Evolutionary conservation across 2,797 vertebrate species (phyloP).

Genomic region (Enteromius treurensis): DNA sequence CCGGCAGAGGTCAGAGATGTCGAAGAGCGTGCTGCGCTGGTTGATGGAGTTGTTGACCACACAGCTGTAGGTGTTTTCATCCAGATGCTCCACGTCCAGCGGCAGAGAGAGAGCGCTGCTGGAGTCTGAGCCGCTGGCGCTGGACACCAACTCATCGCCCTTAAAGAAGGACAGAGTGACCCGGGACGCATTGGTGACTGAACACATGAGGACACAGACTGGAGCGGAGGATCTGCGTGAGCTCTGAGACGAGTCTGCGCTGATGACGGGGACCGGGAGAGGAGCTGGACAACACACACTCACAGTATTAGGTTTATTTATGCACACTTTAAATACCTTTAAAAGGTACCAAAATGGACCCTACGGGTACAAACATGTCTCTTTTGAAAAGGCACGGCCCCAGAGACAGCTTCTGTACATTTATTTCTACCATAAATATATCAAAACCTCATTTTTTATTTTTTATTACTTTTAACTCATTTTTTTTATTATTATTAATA

Average conservation of each 20-base stretch:
- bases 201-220: conserved; percentile 7
- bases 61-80: conserved; percentile 26
- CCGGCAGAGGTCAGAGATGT: not conserved
- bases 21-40: not conserved
- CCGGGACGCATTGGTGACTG: not conserved
- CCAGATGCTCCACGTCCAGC: not conserved
- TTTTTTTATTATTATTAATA: no score
- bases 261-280: conserved; percentile 20
- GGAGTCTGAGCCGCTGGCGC: not conserved
- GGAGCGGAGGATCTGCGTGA: not conserved
- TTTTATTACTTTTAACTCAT: no score
- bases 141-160: conserved; percentile 11
- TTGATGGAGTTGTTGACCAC: not conserved
- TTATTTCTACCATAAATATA: no score
- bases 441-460: no score
- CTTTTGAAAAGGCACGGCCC: no score
- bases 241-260: not conserved
- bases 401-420: no score
- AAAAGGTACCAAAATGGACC: no score
- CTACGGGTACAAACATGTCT: no score
- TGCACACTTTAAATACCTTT: no score
- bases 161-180: conserved; percentile 23
- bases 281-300: not conserved
- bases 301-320: no score
- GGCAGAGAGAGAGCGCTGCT: conserved; percentile 3